phyloP scores from a whole-genome alignment of 1,140 invertebrate genomes.

The Apis cerana region DNA sequence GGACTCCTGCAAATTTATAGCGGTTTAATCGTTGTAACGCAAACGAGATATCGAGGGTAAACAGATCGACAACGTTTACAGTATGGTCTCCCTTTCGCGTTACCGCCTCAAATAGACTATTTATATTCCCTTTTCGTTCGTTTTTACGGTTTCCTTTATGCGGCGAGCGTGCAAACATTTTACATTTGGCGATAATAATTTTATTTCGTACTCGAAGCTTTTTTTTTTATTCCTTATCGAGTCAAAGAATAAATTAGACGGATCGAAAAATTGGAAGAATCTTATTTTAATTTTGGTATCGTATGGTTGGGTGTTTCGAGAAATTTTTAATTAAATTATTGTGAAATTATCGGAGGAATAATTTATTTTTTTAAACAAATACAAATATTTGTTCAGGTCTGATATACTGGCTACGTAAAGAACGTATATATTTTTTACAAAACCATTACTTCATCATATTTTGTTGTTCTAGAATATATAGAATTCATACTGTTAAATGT shows the following conservation, averaged over 20 bases:
- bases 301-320: too few relatives aligned
- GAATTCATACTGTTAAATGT: too few relatives aligned
- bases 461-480: too few relatives aligned
- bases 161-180: neutral
- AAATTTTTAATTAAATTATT: too few relatives aligned
- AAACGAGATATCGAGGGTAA: conserved; percentile 34
- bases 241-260: neutral
- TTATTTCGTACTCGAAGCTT: neutral
- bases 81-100: neutral
- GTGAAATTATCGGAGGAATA: too few relatives aligned
- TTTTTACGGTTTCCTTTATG: neutral
- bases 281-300: too few relatives aligned
- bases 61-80: conserved; percentile 39
- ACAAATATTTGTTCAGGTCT: too few relatives aligned
- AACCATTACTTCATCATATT: too few relatives aligned
- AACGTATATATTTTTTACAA: too few relatives aligned
- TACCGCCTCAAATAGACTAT: neutral
- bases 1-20: conserved; percentile 18
- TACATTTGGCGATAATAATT: neutral
- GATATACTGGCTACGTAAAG: too few relatives aligned
- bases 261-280: too few relatives aligned
- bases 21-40: conserved; percentile 47
- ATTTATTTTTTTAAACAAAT: too few relatives aligned
- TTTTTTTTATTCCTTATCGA: neutral
- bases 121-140: neutral